Conservation (phyloP, 2,888 invertebrate genomes). For the Mythimna albipuncta region DNA sequence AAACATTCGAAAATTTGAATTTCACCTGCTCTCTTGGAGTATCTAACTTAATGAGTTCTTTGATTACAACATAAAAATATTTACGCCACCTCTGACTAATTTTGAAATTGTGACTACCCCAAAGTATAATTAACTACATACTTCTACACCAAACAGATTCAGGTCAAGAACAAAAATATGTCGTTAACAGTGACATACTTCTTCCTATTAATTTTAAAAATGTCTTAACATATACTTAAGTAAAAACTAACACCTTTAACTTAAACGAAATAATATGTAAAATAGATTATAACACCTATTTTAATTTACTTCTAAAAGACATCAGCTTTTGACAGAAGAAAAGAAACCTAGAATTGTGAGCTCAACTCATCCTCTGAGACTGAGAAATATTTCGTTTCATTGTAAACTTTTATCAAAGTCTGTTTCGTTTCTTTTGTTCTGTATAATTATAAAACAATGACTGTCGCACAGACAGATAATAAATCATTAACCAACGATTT, state of each 20-base stretch:
- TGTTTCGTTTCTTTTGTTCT: not conserved
- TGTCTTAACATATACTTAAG: not conserved
- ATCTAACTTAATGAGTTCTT: conserved; percentile 13
- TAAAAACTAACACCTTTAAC: conserved; percentile 2
- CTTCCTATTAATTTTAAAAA: too few relatives aligned
- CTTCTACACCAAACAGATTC: not conserved
- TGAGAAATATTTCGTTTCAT: conserved; percentile 16
- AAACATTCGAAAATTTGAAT: too few relatives aligned
- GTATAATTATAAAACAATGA: not conserved
- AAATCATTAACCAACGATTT: not conserved
- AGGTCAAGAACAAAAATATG: not conserved
- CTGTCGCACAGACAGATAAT: not conserved
- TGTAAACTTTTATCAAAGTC: conserved; percentile 7
- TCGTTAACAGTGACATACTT: too few relatives aligned
- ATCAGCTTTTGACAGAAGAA: not conserved
- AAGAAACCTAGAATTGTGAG: not conserved
- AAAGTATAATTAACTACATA: not conserved
- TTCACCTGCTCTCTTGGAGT: too few relatives aligned
- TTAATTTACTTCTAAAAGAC: conserved; percentile 9
- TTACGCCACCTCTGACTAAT: not conserved
- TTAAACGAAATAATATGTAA: conserved; percentile 12
- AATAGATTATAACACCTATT: conserved; percentile 41
- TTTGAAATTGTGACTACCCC: not conserved
- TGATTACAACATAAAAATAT: conserved; percentile 18
- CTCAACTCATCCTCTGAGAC: not conserved